Base-by-base conservation (phyloP, 1,140 invertebrate genomes). In the Mizuhopecten yessoensis region DNA sequence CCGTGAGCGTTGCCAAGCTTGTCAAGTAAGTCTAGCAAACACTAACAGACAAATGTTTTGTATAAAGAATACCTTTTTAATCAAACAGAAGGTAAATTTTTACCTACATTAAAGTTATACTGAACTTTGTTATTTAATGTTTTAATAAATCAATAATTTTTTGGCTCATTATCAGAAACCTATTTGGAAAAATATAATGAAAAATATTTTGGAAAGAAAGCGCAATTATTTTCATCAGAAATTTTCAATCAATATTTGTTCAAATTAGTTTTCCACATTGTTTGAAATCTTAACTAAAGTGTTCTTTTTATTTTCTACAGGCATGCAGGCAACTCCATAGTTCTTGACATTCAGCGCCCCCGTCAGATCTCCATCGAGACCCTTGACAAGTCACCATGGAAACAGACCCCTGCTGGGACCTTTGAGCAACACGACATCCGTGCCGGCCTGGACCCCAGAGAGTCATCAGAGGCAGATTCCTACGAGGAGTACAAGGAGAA, bases 21-120 rank as follows among this genome's bases (percentile, higher is more conserved):
- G 94, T 96, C 93, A 96, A 96, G 95, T 96, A 94, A 94, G 96
- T 94, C n/a, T n/a, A n/a, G 57, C 34, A n/a, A 15, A n/a, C n/a
- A n/a, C n/a, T n/a, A n/a, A n/a, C n/a, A n/a, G n/a, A n/a, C n/a
- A n/a, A n/a, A n/a, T n/a, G n/a, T n/a, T n/a, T n/a, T n/a, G n/a
- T n/a, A n/a, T n/a, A n/a, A n/a, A n/a, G n/a, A n/a, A n/a, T n/a
- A n/a, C n/a, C n/a, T n/a, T n/a, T n/a, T n/a, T n/a, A n/a, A n/a
- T n/a, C n/a, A n/a, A n/a, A n/a, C n/a, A n/a, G n/a, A n/a, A n/a
- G n/a, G n/a, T n/a, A n/a, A n/a, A n/a, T n/a, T n/a, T n/a, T n/a
- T n/a, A n/a, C n/a, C n/a, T n/a, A n/a, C n/a, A n/a, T n/a, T n/a
- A n/a, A n/a, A 39, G 36, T 39, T 39, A 13, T 39, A 39, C 36